Evolutionary conservation across 2,113 vertebrate genomes (phyloP), one percentile per base, ranked within the genome.

Genomic region (Carassius auratus): DNA sequence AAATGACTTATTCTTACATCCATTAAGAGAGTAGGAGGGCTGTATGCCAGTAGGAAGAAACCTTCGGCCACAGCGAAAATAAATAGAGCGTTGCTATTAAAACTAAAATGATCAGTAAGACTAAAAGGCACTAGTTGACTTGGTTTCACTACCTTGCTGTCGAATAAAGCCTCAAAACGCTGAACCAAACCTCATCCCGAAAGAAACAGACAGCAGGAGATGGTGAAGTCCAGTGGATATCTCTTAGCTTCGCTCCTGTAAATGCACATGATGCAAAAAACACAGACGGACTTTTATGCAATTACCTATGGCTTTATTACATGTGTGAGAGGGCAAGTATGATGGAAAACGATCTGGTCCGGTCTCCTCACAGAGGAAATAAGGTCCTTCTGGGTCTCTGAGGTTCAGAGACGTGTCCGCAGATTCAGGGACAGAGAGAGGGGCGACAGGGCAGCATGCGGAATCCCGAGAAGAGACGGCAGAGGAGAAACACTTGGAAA

Each of bases 321-420:
- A 42, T 86, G 57, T 19, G 62, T 74, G 76, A 57, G 79, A 61
- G 81, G 66, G 76, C 42, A 45, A 45, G 42, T 45, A 45, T 94
- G 93, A 95, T 95, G 94, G 93, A 94, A 96, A 94, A 95, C 93
- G 95, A 93, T 95, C 59, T 64, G 86, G 90, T 96, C 95, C 96
- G 86, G 90, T 96, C 96, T 97, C 97, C 97, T 98, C 98, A 98
- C 62, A 92, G 97, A 99, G 97, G 98, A 98, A 96, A 92, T 92
- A 95, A 89, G 92, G 91, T 96, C 96, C 94, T 95, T 94, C 96
- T 96, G 10, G 96, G 95, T 94, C 94, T 93, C 52, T 3, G 76
- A 75, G 83, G 75, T 93, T 91, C 89, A 64, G 86, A 80, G 76
- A 73, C 19, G 36, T 82, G 50, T 19, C 42, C 30, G 36, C 45